phyloP scores from a whole-genome alignment of 1,140 invertebrate genomes.

The Popillia japonica region DNA sequence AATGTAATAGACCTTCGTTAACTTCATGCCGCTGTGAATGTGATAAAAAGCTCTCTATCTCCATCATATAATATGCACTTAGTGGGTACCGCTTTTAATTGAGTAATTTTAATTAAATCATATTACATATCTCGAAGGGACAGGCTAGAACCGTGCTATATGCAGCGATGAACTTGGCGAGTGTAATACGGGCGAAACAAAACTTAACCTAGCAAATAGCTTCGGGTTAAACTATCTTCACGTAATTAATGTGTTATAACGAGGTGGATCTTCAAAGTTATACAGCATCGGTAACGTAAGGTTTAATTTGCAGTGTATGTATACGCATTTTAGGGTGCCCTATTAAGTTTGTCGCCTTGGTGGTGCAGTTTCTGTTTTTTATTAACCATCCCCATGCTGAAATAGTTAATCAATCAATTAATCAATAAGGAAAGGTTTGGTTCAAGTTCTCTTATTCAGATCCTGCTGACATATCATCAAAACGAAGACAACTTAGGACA shows the following conservation, averaged over 20 bases:
- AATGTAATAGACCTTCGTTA: no score
- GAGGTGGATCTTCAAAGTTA: not conserved
- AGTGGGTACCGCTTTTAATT: not conserved
- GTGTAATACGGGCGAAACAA: not conserved
- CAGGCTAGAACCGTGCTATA: not conserved
- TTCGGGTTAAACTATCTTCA: not conserved
- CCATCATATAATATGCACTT: not conserved
- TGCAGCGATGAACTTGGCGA: not conserved
- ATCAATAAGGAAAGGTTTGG: no score
- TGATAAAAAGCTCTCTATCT: no score
- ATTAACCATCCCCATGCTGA: no score
- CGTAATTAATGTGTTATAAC: conserved; percentile 1
- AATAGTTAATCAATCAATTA: no score
- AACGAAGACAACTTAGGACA: no score
- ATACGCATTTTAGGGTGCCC: no score
- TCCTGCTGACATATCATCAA: no score
- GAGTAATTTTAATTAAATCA: conserved; percentile 11
- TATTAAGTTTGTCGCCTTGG: no score
- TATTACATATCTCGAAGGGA: conserved; percentile 13
- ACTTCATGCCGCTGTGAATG: no score
- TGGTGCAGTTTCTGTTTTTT: no score
- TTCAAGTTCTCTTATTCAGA: no score
- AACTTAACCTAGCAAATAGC: conserved; percentile 4
- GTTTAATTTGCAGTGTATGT: not conserved
- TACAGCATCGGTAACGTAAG: not conserved